A percentile compares a stretch with the other conserved stretches of the same genome.
Conservation (phyloP, 2,888 invertebrate species). For the Drosophila incognita region DNA sequence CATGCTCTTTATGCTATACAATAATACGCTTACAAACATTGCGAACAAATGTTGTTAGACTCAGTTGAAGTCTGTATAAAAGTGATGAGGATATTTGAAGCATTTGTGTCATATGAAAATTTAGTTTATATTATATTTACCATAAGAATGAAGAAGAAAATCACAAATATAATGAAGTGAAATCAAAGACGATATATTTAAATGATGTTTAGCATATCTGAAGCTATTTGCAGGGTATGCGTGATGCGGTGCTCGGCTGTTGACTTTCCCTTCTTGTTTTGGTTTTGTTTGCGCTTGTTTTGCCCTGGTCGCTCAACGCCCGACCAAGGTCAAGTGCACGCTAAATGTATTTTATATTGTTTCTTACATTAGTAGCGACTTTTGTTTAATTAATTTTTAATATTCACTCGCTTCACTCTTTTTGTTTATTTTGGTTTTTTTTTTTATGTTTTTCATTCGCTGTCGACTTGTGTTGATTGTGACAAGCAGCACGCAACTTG, state of each 20-base stretch:
- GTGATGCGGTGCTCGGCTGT: not conserved
- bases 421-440: not conserved
- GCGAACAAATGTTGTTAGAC: not conserved
- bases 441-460: constrained; percentile 2
- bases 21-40: constrained; percentile 8
- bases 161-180: not conserved
- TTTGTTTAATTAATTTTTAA: constrained; percentile 80
- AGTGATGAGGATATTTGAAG: not conserved
- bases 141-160: not conserved
- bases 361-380: constrained; percentile 70
- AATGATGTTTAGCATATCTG: not conserved
- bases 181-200: not conserved
- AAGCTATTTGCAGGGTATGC: constrained; percentile 7
- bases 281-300: constrained; percentile 48
- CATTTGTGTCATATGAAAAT: too few relatives aligned
- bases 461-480: constrained; percentile 39
- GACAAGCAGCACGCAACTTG: constrained; percentile 72
- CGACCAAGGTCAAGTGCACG: constrained; percentile 74
- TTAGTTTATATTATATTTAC: not conserved
- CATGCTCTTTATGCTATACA: constrained; percentile 11
- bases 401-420: constrained; percentile 52
- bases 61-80: not conserved
- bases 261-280: constrained; percentile 25
- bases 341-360: constrained; percentile 74
- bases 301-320: constrained; percentile 39